These are phyloP conservation scores for Empidonax alnorum DNA, from an alignment of 2,113 vertebrate genomes.

Conservation along the genomic window DNA sequence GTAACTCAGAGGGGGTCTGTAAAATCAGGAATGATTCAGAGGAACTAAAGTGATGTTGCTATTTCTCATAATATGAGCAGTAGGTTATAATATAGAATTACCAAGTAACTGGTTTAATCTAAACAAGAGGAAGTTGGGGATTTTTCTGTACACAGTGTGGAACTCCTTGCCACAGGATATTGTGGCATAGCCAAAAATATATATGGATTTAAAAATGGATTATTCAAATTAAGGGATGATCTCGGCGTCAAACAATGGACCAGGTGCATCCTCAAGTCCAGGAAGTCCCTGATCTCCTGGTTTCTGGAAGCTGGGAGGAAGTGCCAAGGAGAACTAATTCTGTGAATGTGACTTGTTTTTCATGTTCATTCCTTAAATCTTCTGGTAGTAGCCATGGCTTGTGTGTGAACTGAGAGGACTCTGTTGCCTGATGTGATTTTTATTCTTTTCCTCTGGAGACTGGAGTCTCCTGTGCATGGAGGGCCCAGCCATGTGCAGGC, in stretches of 20 bases:
- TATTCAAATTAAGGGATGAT: not conserved
- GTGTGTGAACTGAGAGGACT: not conserved
- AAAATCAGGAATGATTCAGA: not conserved
- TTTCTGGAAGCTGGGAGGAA: slow-evolving; percentile 9
- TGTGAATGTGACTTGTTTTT: not conserved
- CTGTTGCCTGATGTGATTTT: not conserved
- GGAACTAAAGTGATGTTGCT: not conserved
- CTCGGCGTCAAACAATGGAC: not conserved
- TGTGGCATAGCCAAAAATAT: not conserved
- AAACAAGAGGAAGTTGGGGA: not conserved
- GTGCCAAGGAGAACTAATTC: not conserved
- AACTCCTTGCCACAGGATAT: not conserved
- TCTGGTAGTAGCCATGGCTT: not conserved
- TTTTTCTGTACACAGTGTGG: not conserved
- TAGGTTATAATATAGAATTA: not conserved
- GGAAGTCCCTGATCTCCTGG: not conserved
- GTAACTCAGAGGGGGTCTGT: not conserved
- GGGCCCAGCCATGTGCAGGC: not conserved
- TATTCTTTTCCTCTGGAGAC: not conserved
- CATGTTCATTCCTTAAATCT: not conserved
- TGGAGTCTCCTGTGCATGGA: not conserved
- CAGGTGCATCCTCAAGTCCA: slow-evolving; percentile 14
- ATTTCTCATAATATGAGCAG: not conserved
- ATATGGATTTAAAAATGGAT: not conserved
- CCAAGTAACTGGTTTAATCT: not conserved